phyloP scores from a whole-genome alignment of 2,113 vertebrate genomes.

The Lepus timidus region DNA sequence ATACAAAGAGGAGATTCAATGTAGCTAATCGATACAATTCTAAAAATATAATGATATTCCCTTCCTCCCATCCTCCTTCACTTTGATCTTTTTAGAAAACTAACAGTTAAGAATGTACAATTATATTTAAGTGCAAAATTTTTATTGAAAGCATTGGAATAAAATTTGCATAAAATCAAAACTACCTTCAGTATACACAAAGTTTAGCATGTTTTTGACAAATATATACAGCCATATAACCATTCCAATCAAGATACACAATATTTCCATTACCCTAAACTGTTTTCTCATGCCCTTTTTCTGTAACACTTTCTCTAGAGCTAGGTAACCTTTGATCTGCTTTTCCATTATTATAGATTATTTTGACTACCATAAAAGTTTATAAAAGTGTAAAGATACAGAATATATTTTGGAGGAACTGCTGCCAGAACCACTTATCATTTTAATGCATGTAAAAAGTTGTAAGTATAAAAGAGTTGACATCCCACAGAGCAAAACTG shows the following conservation, averaged over 20 bases:
- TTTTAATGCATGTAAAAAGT: background rate
- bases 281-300: background rate
- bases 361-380: background rate
- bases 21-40: too few relatives aligned
- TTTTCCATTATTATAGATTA: background rate
- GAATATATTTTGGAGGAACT: background rate
- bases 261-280: background rate
- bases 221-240: background rate
- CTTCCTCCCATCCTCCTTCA: too few relatives aligned
- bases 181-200: background rate
- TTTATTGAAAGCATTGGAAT: background rate
- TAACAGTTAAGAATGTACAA: background rate
- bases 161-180: background rate
- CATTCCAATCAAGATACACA: background rate
- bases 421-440: background rate
- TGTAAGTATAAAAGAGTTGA: background rate
- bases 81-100: background rate
- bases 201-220: background rate
- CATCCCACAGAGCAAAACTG: background rate
- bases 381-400: background rate
- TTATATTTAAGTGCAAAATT: background rate
- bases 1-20: too few relatives aligned
- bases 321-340: background rate
- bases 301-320: background rate
- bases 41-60: too few relatives aligned